These are phyloP conservation scores for Eriocheir sinensis DNA, from an alignment of 1,140 invertebrate genomes.

Conservation along the genomic window DNA sequence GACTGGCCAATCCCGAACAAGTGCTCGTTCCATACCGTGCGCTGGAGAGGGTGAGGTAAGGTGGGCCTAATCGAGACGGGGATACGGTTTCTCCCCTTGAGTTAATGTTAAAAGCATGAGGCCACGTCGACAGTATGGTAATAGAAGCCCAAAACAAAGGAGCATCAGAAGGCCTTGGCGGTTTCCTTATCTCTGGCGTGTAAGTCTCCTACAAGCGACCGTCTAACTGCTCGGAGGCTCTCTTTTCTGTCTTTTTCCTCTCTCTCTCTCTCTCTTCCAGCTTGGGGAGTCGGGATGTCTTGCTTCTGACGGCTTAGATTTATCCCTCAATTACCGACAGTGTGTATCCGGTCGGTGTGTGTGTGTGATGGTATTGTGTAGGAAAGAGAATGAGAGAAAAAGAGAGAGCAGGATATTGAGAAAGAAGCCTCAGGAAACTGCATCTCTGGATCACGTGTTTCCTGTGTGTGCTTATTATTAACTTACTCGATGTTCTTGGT, in stretches of 20 bases:
- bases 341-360: background rate
- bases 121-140: slow-evolving; percentile 10
- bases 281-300: background rate
- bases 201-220: background rate
- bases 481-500: no score
- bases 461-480: background rate
- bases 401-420: background rate
- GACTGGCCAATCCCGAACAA: background rate
- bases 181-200: background rate
- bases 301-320: background rate
- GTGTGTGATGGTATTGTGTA: background rate
- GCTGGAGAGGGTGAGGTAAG: background rate
- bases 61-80: background rate
- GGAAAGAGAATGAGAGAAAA: no score
- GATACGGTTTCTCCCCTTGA: background rate
- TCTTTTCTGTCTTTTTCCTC: no score
- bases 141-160: slow-evolving; percentile 13
- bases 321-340: slow-evolving; percentile 11
- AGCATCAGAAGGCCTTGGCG: background rate
- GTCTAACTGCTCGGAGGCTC: background rate
- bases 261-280: slow-evolving; percentile 54
- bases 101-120: slow-evolving; percentile 25
- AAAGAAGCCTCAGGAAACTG: background rate
- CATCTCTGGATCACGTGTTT: background rate
- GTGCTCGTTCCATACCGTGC: background rate